phyloP scores from a whole-genome alignment of 2,113 vertebrate genomes.

The Tricholaema leucomelas region DNA sequence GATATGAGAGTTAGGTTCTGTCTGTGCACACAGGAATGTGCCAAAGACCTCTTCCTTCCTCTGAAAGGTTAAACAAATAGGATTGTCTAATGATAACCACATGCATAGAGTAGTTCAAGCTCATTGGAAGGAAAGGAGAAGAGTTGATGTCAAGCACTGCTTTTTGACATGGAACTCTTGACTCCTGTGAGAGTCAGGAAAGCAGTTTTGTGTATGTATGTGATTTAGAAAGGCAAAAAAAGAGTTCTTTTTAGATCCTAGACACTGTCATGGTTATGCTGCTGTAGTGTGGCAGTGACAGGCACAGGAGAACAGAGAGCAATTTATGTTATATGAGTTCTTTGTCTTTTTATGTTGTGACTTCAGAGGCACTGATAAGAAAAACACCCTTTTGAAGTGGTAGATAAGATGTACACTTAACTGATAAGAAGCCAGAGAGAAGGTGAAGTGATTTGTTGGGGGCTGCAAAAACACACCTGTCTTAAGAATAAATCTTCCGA shows the following conservation, averaged over 20 bases:
- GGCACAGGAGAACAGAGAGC: background rate
- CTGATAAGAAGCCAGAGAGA: conserved; percentile 32
- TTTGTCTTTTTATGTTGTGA: background rate
- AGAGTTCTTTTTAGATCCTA: background rate
- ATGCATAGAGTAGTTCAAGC: background rate
- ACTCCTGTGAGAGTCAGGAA: background rate
- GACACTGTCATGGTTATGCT: background rate
- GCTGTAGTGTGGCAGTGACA: background rate
- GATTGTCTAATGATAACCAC: conserved; percentile 10
- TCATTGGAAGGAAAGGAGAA: background rate
- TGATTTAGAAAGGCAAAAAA: background rate
- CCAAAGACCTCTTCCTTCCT: conserved; percentile 61
- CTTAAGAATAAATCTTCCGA: background rate
- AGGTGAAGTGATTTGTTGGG: conserved; percentile 25
- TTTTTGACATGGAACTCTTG: background rate
- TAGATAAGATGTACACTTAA: conserved; percentile 4
- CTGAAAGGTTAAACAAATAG: conserved; percentile 55
- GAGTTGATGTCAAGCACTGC: background rate
- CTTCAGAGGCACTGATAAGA: conserved; percentile 30
- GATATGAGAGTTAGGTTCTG: conserved; percentile 45
- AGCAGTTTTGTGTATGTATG: background rate
- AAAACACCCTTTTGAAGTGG: conserved; percentile 29
- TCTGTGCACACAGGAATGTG: background rate
- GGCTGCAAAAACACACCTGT: conserved; percentile 13
- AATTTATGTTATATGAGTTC: background rate